These are phyloP conservation scores for Pinna nobilis DNA, from an alignment of 1,140 invertebrate species.

Conservation along the genomic window DNA sequence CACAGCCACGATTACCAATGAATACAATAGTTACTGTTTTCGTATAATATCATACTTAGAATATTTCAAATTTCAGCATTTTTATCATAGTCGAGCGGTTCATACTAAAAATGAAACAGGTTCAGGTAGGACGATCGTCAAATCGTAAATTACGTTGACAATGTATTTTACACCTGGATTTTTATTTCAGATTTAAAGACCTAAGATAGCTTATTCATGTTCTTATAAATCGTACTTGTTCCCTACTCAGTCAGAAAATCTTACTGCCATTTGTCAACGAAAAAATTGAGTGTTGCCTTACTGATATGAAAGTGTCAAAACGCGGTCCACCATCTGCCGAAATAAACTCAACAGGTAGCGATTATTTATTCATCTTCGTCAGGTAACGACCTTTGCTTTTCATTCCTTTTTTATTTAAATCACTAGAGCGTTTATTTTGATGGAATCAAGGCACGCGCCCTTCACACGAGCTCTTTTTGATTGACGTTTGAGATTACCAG, in stretches of 20 bases:
- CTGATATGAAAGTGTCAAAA: conserved; percentile 16
- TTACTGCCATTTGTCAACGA: not conserved
- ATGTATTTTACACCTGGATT: no score
- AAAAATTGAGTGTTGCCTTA: conserved; percentile 17
- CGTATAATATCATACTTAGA: no score
- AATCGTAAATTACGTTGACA: no score
- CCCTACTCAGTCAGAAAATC: not conserved
- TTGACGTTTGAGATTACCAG: conserved; percentile 38
- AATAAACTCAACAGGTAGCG: conserved; percentile 19
- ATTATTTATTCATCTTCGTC: not conserved
- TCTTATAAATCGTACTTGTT: not conserved
- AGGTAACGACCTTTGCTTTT: conserved; percentile 8
- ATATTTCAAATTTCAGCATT: no score
- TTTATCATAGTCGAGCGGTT: no score
- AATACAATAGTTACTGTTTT: no score
- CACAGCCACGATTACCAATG: no score
- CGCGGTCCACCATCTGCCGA: conserved; percentile 5
- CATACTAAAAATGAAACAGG: no score
- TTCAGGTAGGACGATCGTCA: no score
- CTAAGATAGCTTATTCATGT: no score
- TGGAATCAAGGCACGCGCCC: conserved; percentile 8
- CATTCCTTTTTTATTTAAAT: conserved; percentile 18
- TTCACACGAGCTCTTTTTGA: conserved; percentile 40
- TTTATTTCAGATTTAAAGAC: no score
- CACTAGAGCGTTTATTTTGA: conserved; percentile 3